Conservation (phyloP, 2,888 invertebrate species). For the Sinotaia quadrata region DNA sequence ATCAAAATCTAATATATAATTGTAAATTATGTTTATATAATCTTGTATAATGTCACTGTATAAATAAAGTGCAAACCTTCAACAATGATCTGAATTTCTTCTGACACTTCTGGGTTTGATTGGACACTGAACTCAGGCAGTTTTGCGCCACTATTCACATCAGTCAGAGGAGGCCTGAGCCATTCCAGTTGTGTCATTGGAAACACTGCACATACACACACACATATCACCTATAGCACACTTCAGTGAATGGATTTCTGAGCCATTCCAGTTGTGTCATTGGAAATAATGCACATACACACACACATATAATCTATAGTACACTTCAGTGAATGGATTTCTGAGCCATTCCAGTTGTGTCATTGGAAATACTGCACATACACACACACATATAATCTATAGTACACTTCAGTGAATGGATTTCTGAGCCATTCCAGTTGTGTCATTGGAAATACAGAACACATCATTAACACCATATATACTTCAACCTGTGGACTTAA, state of each 20-base stretch:
- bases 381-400: not conserved
- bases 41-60: no score
- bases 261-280: constrained; percentile 50
- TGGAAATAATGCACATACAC: constrained; percentile 46
- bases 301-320: no score
- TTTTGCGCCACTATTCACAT: constrained; percentile 40
- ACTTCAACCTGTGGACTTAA: no score
- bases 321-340: constrained; percentile 38
- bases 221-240: no score
- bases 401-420: constrained; percentile 39
- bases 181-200: constrained; percentile 49
- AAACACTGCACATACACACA: constrained; percentile 43
- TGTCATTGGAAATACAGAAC: constrained; percentile 51
- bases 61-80: constrained; percentile 32
- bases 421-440: constrained; percentile 48
- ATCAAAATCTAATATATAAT: no score
- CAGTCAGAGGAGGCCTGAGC: constrained; percentile 43
- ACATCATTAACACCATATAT: no score
- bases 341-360: constrained; percentile 48
- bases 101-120: constrained; percentile 46
- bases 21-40: no score
- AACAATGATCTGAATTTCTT: constrained; percentile 40
- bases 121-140: constrained; percentile 55
- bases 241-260: constrained; percentile 38
- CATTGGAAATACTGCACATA: constrained; percentile 49